These are phyloP conservation scores for Ophioninae sp. DNA, from an alignment of 2,888 invertebrate species.

Conservation along the genomic window DNA sequence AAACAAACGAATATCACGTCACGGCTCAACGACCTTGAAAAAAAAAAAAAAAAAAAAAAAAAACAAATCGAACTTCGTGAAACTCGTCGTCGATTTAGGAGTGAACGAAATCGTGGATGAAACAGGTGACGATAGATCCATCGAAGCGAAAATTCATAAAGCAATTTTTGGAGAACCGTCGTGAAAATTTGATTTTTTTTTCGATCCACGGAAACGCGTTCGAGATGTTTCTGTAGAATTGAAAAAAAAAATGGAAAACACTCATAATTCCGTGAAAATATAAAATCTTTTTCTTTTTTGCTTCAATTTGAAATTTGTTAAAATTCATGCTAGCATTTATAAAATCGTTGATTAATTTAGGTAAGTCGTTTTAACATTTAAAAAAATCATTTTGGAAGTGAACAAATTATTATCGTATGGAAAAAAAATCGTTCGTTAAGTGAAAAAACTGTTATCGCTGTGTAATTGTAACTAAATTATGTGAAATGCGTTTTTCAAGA, in stretches of 20 bases:
- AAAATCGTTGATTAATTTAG: no score
- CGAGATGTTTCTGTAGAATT: no score
- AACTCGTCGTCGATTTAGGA: constrained; percentile 1
- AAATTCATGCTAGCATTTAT: no score
- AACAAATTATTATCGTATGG: background rate
- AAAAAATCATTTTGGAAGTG: background rate
- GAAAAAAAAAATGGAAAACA: no score
- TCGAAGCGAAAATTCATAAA: background rate
- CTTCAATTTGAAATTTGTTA: no score
- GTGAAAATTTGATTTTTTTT: background rate
- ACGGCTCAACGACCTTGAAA: constrained; percentile 16
- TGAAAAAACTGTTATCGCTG: no score
- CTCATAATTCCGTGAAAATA: no score
- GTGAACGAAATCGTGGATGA: background rate
- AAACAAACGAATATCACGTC: constrained; percentile 33
- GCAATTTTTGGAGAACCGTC: background rate
- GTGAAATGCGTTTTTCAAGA: no score
- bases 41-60: constrained; percentile 19
- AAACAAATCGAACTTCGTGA: constrained; percentile 25
- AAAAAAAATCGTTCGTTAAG: background rate
- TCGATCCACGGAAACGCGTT: background rate
- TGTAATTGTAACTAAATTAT: no score
- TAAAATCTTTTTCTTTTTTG: no score
- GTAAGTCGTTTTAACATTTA: background rate
- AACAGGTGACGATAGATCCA: background rate